These are phyloP conservation scores for Lytechinus variegatus DNA, from an alignment of 35 echinoderm and acorn worm species.

Conservation along the genomic window DNA sequence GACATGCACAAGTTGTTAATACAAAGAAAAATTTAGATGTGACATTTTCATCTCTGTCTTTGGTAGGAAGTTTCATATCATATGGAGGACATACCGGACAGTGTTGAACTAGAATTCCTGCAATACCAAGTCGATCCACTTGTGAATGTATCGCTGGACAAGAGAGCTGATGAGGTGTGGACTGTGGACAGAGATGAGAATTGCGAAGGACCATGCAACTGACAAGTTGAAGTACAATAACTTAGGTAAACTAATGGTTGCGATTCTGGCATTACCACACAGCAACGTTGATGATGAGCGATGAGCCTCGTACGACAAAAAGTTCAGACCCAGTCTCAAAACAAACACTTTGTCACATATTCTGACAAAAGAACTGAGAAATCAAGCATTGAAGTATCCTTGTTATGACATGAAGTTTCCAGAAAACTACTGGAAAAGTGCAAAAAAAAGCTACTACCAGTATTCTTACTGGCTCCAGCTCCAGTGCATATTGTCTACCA, in stretches of 20 bases:
- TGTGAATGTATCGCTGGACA: constrained; percentile 47
- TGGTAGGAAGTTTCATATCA: constrained; percentile 65
- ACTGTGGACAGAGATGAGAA: constrained; percentile 51
- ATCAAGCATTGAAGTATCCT: background rate
- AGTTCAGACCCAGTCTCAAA: constrained; percentile 39
- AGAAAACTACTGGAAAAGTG: constrained; percentile 63
- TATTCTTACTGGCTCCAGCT: background rate
- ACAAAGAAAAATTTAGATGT: constrained; percentile 44
- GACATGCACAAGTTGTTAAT: constrained; percentile 56
- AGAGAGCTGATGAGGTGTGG: constrained; percentile 55
- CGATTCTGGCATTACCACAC: constrained; percentile 46
- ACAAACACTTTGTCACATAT: constrained; percentile 37
- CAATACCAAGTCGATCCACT: constrained; percentile 56
- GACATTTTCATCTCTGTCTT: constrained; percentile 54
- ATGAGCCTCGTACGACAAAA: constrained; percentile 56
- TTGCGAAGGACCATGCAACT: constrained; percentile 51
- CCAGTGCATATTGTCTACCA: background rate
- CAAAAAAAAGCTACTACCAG: constrained; percentile 26
- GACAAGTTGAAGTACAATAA: constrained; percentile 45
- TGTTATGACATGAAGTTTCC: constrained; percentile 35
- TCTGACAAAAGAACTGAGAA: constrained; percentile 51
- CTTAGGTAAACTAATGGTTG: constrained; percentile 34
- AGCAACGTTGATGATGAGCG: constrained; percentile 53
- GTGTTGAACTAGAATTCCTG: constrained; percentile 66
- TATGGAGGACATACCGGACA: constrained; percentile 64